A percentile compares a stretch with the other conserved stretches of the same genome.
These are phyloP conservation scores for Gila robusta DNA, from an alignment of 2,797 vertebrate genomes.

Conservation along the genomic window DNA sequence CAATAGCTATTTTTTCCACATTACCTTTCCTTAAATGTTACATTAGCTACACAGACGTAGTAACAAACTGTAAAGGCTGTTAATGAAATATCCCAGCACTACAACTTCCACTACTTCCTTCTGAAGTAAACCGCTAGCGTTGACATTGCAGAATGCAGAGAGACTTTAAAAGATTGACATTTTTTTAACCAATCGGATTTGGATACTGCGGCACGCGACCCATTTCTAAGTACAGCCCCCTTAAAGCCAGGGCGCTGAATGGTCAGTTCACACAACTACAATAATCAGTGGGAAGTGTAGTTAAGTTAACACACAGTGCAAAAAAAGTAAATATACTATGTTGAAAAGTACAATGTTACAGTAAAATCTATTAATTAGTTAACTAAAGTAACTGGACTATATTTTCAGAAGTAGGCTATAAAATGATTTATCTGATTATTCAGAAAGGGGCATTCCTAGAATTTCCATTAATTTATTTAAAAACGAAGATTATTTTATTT, in stretches of 20 bases:
- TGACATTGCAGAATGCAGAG: constrained; percentile 9
- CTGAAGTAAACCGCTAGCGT: not conserved
- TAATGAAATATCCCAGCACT: not conserved
- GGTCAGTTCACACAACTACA: not conserved
- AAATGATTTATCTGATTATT: not conserved
- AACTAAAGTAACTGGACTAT: not conserved
- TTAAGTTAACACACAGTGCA: not conserved
- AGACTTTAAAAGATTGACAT: constrained; percentile 11
- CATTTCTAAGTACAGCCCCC: not conserved
- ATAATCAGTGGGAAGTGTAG: not conserved
- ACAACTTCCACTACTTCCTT: constrained; percentile 44
- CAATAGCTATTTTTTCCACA: no score
- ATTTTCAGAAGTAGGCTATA: not conserved
- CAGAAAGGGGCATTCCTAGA: not conserved
- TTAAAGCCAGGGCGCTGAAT: constrained; percentile 1
- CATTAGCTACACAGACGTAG: constrained; percentile 34
- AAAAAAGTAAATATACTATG: not conserved
- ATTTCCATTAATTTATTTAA: not conserved
- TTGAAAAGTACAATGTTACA: not conserved
- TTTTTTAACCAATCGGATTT: constrained; percentile 65
- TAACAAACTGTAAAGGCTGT: not conserved
- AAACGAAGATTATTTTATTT: not conserved
- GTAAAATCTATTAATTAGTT: not conserved
- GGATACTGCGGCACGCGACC: not conserved
- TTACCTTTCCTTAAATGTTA: not conserved